phyloP scores from a whole-genome alignment of 2,888 invertebrate species.

The Drosophila multiciliata region DNA sequence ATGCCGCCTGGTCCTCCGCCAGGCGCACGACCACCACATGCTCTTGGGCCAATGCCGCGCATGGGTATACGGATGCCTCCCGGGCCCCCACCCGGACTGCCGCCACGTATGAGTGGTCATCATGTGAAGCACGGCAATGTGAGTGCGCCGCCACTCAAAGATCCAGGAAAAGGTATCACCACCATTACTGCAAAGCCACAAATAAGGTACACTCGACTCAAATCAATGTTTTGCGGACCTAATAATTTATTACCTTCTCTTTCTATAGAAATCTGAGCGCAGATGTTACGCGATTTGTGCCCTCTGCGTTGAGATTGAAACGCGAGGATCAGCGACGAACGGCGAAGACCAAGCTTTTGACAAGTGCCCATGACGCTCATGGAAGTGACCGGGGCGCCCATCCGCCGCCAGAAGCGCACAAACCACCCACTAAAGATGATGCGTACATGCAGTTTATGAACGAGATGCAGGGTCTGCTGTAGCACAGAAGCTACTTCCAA shows the following conservation, averaged over 20 bases:
- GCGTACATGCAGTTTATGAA: constrained; percentile 99
- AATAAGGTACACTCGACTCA: constrained; percentile 87
- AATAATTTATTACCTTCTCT: not conserved
- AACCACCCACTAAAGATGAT: constrained; percentile 94
- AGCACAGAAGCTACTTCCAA: constrained; percentile 61
- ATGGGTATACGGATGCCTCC: constrained; percentile 83
- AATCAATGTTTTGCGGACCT: not conserved
- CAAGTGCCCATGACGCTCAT: constrained; percentile 83
- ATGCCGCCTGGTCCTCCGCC: constrained; percentile 86
- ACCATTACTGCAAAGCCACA: constrained; percentile 99
- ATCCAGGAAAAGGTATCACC: constrained; percentile 90
- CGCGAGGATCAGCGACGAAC: constrained; percentile 90
- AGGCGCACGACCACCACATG: constrained; percentile 68
- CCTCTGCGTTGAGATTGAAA: constrained; percentile 96
- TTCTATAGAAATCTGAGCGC: constrained; percentile 90
- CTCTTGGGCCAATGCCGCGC: constrained; percentile 71
- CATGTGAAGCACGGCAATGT: constrained; percentile 86
- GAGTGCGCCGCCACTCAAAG: constrained; percentile 70
- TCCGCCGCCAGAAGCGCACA: constrained; percentile 75
- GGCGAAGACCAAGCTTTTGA: constrained; percentile 85
- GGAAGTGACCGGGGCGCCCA: constrained; percentile 43
- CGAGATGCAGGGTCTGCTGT: constrained; percentile 98
- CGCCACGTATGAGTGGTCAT: constrained; percentile 87
- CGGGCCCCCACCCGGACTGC: constrained; percentile 87
- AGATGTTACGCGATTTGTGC: constrained; percentile 97